Base-by-base conservation (phyloP, 2,888 invertebrate species). In the Andrena fulva region DNA sequence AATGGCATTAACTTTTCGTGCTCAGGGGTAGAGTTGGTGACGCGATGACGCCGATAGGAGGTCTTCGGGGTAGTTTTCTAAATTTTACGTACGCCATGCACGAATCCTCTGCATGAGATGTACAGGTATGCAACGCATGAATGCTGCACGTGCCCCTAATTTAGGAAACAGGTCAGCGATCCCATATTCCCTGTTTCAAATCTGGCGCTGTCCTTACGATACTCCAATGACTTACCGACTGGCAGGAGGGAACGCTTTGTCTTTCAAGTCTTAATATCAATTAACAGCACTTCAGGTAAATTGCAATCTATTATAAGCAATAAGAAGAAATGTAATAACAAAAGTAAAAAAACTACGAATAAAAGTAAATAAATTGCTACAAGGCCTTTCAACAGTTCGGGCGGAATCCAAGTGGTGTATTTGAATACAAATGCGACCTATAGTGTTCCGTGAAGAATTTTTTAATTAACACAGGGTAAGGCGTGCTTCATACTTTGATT, bases 61-160 rank as follows among this genome's bases (percentile, higher is more conserved):
- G 8, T 42, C 29, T 48, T 42, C n/a, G 20, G 35, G 48, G 59
- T 29, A 20, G 42, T 59, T 70, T 70, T 59, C 59, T 70, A 48
- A 59, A 70, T 70, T 60, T 70, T 48, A 29, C 59, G 60, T 59
- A 42, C 70, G 59, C 42, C 42, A 29, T 48, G 29, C 42, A 70
- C 56, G 27, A 70, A 42, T 42, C 8, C 31, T 20, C 48, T 56
- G 70, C 70, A 60, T 60, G 24, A 59, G 42, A 31, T 42, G 60
- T 60, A 29, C 24, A 59, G 59, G 29, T 60, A 60, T 31, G 35
- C 29, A 60, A 70, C 27, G 31, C 59, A 70, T 27, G 59, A n/a
- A 70, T 29, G 59, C 48, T n/a, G 70, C 48, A 20, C 59, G 27
- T 48, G 59, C 48, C 70, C 56, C 60, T 70, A 60, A 70, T 70